These are phyloP conservation scores for Pristionchus fissidentatus DNA, from an alignment of 2,888 invertebrate genomes.

Conservation along the genomic window DNA sequence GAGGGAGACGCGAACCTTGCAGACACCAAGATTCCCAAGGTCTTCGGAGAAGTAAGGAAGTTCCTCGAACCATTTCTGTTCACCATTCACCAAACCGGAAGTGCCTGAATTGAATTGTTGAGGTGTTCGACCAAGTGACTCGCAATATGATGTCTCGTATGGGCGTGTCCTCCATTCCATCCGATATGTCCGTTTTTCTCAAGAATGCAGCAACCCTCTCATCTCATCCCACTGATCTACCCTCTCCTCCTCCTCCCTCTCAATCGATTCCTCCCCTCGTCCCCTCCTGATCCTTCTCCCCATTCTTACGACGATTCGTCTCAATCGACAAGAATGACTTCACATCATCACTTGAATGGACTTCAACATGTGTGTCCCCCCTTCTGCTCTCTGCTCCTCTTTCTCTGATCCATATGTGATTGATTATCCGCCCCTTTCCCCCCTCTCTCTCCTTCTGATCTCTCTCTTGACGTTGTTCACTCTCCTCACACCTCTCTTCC, in stretches of 20 bases:
- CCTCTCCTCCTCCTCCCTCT: too few species aligned
- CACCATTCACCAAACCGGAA: too few species aligned
- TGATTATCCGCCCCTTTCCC: not conserved
- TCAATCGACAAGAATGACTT: slow-evolving; percentile 10
- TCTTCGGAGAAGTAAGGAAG: slow-evolving; percentile 5
- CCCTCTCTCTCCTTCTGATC: slow-evolving; percentile 2
- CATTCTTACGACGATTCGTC: not conserved
- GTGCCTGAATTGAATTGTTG: too few species aligned
- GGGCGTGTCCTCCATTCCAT: not conserved
- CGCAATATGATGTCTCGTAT: not conserved
- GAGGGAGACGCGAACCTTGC: not conserved
- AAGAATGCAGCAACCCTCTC: not conserved
- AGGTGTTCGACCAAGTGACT: not conserved
- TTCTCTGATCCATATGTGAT: slow-evolving; percentile 38
- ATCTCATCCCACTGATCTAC: slow-evolving; percentile 13
- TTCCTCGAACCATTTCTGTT: not conserved
- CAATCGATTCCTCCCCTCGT: not conserved
- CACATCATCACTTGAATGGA: slow-evolving; percentile 44
- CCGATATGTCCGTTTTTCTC: slow-evolving; percentile 11
- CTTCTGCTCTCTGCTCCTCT: not conserved
- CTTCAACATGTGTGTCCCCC: slow-evolving; percentile 39
- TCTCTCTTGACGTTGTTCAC: slow-evolving; percentile 8
- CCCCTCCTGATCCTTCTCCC: not conserved
- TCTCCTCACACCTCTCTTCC: slow-evolving; percentile 38
- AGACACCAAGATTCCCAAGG: not conserved